phyloP scores from a whole-genome alignment of 2,113 vertebrate genomes.

The Sinocyclocheilus rhinocerous region DNA sequence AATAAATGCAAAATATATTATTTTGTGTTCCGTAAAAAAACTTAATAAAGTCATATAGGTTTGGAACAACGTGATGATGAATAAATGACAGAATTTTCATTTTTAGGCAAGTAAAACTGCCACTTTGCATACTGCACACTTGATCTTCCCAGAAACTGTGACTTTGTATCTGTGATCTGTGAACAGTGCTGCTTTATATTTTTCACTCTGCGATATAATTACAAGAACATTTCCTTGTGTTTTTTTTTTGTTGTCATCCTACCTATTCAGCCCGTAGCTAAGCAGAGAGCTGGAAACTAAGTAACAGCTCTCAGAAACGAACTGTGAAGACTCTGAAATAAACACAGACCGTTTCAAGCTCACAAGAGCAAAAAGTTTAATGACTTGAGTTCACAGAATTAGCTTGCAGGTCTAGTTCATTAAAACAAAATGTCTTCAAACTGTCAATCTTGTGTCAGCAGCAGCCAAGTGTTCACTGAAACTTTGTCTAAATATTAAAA shows the following conservation, averaged over 20 bases:
- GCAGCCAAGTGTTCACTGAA: neutral
- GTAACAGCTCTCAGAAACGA: constrained; percentile 10
- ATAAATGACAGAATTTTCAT: neutral
- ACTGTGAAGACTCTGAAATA: constrained; percentile 4
- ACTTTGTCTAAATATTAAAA: neutral
- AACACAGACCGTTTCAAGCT: neutral
- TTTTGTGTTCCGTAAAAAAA: too few species aligned
- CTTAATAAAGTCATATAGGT: neutral
- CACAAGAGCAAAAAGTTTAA: neutral
- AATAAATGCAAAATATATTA: neutral
- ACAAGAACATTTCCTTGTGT: constrained; percentile 6
- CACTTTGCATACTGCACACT: neutral
- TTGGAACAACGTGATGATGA: neutral
- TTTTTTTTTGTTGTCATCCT: neutral
- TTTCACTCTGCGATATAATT: constrained; percentile 20
- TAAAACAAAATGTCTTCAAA: neutral
- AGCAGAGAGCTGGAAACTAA: constrained; percentile 9
- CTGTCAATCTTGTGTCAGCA: constrained; percentile 5
- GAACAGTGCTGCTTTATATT: constrained; percentile 2
- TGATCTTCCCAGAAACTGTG: neutral
- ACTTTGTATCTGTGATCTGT: neutral
- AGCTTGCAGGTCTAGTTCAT: constrained; percentile 31
- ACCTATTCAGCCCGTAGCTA: constrained; percentile 5
- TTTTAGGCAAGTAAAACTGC: neutral
- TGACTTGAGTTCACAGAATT: constrained; percentile 25